These are phyloP conservation scores for Bombus soroeensis DNA, from an alignment of 1,140 invertebrate species.

Conservation along the genomic window DNA sequence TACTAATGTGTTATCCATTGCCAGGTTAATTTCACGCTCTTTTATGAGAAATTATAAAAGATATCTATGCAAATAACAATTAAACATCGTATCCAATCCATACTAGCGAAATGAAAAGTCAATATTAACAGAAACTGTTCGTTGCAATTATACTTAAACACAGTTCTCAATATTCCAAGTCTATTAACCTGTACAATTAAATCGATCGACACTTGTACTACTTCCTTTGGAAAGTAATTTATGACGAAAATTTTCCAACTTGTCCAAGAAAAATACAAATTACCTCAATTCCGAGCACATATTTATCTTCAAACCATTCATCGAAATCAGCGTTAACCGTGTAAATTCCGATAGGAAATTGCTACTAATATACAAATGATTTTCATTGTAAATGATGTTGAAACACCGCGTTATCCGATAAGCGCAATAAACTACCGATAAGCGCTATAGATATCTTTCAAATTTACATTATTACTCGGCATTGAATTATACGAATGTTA, in stretches of 20 bases:
- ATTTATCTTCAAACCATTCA: not conserved
- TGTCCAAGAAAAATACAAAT: not conserved
- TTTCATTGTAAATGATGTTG: not conserved
- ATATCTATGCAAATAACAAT: not conserved
- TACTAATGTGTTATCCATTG: too few relatives aligned
- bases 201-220: not conserved
- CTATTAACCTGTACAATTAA: not conserved
- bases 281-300: not conserved
- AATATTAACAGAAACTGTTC: not conserved
- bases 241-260: not conserved
- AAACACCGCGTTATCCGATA: not conserved
- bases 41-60: not conserved
- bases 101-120: not conserved
- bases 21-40: not conserved
- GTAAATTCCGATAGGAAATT: not conserved
- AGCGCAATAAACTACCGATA: not conserved
- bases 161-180: not conserved
- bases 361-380: slow-evolving; percentile 1
- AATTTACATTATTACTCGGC: not conserved
- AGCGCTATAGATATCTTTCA: not conserved
- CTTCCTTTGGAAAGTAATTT: not conserved
- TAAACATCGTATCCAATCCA: not conserved
- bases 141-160: not conserved
- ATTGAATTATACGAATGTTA: not conserved
- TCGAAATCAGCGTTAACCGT: not conserved